phyloP scores from a whole-genome alignment of 2,797 vertebrate genomes.

The Acanthurus leucopareius region DNA sequence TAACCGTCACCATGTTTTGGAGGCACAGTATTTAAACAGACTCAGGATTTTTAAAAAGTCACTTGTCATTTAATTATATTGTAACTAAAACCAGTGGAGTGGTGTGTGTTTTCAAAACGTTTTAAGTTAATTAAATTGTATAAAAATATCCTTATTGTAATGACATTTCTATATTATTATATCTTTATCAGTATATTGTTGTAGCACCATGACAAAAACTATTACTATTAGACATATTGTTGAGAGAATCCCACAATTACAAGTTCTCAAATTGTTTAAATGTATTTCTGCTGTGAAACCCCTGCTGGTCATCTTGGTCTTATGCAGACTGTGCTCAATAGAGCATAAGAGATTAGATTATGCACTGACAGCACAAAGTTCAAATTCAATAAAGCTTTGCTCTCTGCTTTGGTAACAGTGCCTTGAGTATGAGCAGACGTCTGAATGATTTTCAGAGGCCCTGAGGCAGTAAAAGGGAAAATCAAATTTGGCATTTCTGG shows the following conservation, averaged over 20 bases:
- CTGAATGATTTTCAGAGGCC: neutral
- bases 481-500: neutral
- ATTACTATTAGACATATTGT: no score
- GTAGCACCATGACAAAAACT: no score
- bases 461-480: slow-evolving; percentile 23
- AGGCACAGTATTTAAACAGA: neutral
- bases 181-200: no score
- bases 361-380: neutral
- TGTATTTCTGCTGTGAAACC: neutral
- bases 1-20: neutral
- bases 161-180: neutral
- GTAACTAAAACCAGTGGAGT: neutral
- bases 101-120: neutral
- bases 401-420: slow-evolving; percentile 31
- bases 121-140: neutral
- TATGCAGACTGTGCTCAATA: neutral
- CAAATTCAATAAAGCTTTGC: slow-evolving; percentile 31
- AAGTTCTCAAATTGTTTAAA: no score
- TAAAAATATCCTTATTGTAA: neutral
- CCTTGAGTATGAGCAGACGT: neutral
- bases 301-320: neutral
- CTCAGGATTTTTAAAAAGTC: neutral
- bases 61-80: neutral
- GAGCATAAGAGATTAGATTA: slow-evolving; percentile 15
- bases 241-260: no score